Percentiles rank a stretch among this genome's conserved stretches.
These are phyloP conservation scores for Hololepta plana DNA, from an alignment of 2,888 invertebrate genomes.

Conservation along the genomic window DNA sequence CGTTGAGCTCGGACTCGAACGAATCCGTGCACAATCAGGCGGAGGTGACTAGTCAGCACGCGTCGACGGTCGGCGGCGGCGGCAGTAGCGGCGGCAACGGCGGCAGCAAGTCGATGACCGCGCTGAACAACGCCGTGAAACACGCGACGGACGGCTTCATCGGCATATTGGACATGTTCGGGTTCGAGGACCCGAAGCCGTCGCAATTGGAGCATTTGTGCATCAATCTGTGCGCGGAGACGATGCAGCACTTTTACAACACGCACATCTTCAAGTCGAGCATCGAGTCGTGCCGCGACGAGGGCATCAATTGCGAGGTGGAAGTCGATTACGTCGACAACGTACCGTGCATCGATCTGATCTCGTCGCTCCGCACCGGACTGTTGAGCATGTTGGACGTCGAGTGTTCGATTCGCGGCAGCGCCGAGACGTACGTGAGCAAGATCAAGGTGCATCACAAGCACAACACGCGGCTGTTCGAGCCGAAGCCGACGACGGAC, in stretches of 20 bases:
- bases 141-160: conserved; percentile 92
- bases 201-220: conserved; percentile 85
- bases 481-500: conserved; percentile 58
- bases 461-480: conserved; percentile 64
- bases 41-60: conserved; percentile 70
- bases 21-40: conserved; percentile 81
- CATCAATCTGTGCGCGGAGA: conserved; percentile 89
- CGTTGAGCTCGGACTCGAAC: conserved; percentile 79
- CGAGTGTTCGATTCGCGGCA: conserved; percentile 71
- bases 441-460: conserved; percentile 68
- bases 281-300: conserved; percentile 84
- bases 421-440: conserved; percentile 62
- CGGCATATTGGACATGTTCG: conserved; percentile 92
- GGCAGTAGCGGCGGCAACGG: conserved; percentile 48
- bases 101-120: conserved; percentile 82
- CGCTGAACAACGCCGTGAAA: conserved; percentile 76
- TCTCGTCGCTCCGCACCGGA: conserved; percentile 82
- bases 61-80: conserved; percentile 58
- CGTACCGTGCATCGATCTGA: conserved; percentile 88
- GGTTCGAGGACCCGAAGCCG: conserved; percentile 84
- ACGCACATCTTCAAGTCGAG: conserved; percentile 91
- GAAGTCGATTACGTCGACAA: conserved; percentile 90
- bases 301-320: conserved; percentile 76
- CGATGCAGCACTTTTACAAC: conserved; percentile 96
- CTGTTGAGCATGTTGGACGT: conserved; percentile 82